phyloP scores from a whole-genome alignment of 2,113 vertebrate genomes.

The Rhynchopsitta pachyrhyncha region DNA sequence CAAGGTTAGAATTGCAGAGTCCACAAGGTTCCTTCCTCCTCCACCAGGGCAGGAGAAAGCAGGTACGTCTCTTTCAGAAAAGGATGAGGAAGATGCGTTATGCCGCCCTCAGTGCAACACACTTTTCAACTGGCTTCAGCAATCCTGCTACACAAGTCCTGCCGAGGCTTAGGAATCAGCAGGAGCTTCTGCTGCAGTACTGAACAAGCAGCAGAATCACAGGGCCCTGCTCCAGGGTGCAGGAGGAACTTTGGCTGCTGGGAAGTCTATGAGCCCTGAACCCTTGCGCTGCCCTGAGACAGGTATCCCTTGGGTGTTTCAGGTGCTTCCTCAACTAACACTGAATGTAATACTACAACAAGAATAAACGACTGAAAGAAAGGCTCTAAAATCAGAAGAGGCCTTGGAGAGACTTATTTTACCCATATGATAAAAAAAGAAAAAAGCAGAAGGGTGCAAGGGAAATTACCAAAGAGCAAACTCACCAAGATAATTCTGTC shows the following conservation, averaged over 20 bases:
- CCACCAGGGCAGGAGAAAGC: not conserved
- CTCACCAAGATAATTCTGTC: not conserved
- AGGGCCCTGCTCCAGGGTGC: not conserved
- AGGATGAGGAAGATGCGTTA: accelerated
- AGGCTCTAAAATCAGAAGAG: not conserved
- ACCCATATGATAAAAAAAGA: not conserved
- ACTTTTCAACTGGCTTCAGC: not conserved
- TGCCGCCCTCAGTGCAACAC: accelerated
- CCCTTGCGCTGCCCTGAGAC: not conserved
- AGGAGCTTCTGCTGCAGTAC: not conserved
- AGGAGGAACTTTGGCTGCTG: not conserved
- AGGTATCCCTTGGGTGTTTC: not conserved
- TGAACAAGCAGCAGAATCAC: accelerated
- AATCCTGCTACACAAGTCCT: not conserved
- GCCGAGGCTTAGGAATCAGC: accelerated
- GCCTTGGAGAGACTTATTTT: not conserved
- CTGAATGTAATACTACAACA: not conserved
- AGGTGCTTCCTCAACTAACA: not conserved
- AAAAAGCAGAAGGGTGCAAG: not conserved
- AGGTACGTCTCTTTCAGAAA: not conserved
- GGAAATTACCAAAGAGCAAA: not conserved
- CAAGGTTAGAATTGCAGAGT: not conserved
- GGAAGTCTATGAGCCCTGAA: accelerated
- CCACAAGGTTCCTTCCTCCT: not conserved
- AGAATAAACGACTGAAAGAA: not conserved